Conservation (phyloP, 2,888 invertebrate species). For the Bursaphelenchus okinawaensis region DNA sequence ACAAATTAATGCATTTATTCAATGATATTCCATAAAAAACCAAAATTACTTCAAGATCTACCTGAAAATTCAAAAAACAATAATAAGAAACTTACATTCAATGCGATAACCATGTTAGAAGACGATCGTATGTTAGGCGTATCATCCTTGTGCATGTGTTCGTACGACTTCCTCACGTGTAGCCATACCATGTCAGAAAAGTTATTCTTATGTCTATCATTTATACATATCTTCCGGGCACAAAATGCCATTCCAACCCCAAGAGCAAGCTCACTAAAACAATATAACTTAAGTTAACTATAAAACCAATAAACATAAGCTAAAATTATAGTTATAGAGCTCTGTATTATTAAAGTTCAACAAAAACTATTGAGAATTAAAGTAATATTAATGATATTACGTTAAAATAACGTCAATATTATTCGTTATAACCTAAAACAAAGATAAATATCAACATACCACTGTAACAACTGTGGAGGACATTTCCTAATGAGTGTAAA, state of each 20-base stretch:
- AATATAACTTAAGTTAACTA: too few relatives aligned
- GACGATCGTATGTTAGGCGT: constrained; percentile 9
- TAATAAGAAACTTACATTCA: constrained; percentile 32
- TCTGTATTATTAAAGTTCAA: too few relatives aligned
- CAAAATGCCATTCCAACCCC: constrained; percentile 57
- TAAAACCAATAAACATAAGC: too few relatives aligned
- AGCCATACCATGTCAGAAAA: constrained; percentile 39
- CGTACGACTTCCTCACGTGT: constrained; percentile 32
- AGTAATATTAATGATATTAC: too few relatives aligned
- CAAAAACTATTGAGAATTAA: too few relatives aligned
- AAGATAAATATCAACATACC: constrained; percentile 1
- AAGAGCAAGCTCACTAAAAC: constrained; percentile 48
- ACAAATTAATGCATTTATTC: too few relatives aligned
- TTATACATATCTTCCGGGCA: constrained; percentile 44
- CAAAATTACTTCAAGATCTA: too few relatives aligned
- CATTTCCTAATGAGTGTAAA: constrained; percentile 49
- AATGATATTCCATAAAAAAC: too few relatives aligned
- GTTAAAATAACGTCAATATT: too few relatives aligned
- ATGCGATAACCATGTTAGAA: constrained; percentile 16
- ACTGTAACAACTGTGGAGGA: constrained; percentile 36
- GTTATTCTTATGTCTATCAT: constrained; percentile 29
- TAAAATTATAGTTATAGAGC: too few relatives aligned
- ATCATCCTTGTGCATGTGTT: constrained; percentile 22
- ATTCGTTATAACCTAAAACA: too few relatives aligned
- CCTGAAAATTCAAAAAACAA: too few relatives aligned